Conservation (phyloP, 2,888 invertebrate genomes). For the Carcina quercana region DNA sequence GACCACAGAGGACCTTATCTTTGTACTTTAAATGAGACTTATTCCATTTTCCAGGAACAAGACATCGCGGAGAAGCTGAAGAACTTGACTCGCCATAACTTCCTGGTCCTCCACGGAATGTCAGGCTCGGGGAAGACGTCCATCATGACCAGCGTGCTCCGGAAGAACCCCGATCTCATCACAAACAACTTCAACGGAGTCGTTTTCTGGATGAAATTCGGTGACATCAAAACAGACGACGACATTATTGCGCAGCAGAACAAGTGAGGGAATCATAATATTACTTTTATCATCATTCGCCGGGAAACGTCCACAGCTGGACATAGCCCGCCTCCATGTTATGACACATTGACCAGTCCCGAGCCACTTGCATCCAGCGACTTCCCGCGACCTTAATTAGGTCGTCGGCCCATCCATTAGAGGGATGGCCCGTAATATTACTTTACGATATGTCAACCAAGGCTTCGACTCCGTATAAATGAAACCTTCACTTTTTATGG, state of each 20-base stretch:
- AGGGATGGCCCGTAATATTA: no score
- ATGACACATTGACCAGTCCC: no score
- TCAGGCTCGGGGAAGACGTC: constrained; percentile 84
- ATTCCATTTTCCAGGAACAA: constrained; percentile 57
- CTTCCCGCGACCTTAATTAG: no score
- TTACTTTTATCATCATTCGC: not conserved
- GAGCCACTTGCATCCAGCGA: no score
- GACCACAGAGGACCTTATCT: no score
- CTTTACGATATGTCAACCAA: no score
- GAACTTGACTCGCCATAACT: constrained; percentile 65
- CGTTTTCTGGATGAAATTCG: constrained; percentile 75
- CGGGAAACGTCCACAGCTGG: not conserved
- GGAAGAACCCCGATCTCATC: constrained; percentile 63
- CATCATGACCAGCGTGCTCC: constrained; percentile 75
- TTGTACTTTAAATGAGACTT: no score
- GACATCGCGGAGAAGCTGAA: constrained; percentile 61
- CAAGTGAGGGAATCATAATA: constrained; percentile 37
- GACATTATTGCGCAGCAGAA: constrained; percentile 59
- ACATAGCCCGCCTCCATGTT: not conserved
- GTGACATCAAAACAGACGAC: constrained; percentile 64
- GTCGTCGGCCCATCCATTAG: no score
- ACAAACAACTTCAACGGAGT: constrained; percentile 67
- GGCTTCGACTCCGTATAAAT: no score
- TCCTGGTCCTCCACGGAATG: constrained; percentile 81
- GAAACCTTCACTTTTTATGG: no score